phyloP scores from a whole-genome alignment of 1,140 invertebrate genomes.

The Bombus ignitus region DNA sequence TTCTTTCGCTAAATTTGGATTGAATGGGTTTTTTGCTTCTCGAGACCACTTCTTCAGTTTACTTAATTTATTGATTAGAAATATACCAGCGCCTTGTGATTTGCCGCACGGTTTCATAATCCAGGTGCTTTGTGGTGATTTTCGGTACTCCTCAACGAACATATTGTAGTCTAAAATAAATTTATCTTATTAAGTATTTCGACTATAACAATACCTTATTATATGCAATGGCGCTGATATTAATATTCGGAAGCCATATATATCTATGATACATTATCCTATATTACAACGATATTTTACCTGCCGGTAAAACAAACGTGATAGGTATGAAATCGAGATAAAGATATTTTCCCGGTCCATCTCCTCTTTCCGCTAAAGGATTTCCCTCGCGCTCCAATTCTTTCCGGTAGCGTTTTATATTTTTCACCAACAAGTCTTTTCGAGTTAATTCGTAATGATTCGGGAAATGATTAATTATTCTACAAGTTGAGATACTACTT shows the following conservation, averaged over 20 bases:
- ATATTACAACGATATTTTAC: conserved; percentile 68
- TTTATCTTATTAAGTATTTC: neutral
- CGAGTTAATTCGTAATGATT: conserved; percentile 97
- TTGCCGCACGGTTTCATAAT: conserved; percentile 98
- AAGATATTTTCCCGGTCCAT: conserved; percentile 89
- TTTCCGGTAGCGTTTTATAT: conserved; percentile 96
- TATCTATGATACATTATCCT: too few species aligned
- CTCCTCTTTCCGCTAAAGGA: conserved; percentile 91
- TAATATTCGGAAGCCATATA: neutral
- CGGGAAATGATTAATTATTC: conserved; percentile 94
- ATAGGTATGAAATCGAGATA: conserved; percentile 95
- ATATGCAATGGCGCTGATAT: neutral
- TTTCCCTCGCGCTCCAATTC: conserved; percentile 95
- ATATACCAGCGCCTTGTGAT: conserved; percentile 94
- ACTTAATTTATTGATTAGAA: conserved; percentile 94
- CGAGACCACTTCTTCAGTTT: conserved; percentile 94
- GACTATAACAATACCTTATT: neutral
- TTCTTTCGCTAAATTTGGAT: conserved; percentile 92
- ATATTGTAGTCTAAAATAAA: conserved; percentile 91
- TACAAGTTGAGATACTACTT: conserved; percentile 69
- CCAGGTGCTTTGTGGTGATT: conserved; percentile 96
- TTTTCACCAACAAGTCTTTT: conserved; percentile 97
- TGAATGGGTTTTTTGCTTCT: conserved; percentile 91
- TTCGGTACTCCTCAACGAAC: conserved; percentile 97
- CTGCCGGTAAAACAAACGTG: conserved; percentile 95